These are phyloP conservation scores for Chamaetylas fuelleborni DNA, from an alignment of 2,113 vertebrate genomes.

Conservation along the genomic window DNA sequence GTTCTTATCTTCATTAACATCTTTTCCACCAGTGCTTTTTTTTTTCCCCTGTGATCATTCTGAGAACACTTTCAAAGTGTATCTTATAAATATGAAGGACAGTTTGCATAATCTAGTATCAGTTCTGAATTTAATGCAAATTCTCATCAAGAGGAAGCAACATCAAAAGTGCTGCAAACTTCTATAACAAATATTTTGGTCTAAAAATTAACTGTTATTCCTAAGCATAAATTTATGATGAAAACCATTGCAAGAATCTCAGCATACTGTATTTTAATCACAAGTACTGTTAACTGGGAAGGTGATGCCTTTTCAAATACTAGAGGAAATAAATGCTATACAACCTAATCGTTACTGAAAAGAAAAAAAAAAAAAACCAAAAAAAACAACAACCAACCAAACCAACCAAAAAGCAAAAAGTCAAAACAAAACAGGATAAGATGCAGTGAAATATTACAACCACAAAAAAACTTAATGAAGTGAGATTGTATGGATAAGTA, in stretches of 20 bases:
- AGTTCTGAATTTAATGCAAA: background rate
- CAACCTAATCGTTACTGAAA: background rate
- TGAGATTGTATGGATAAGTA: background rate
- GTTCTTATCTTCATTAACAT: background rate
- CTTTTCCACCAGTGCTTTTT: background rate
- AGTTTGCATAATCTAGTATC: background rate
- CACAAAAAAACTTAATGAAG: background rate
- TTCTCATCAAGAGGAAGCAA: background rate
- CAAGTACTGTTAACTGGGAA: background rate
- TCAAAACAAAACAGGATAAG: background rate
- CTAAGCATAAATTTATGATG: background rate
- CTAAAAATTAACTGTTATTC: background rate
- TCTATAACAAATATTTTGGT: background rate
- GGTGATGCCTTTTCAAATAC: background rate
- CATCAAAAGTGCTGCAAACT: background rate
- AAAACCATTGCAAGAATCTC: background rate
- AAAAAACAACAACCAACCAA: background rate
- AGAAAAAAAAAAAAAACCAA: background rate
- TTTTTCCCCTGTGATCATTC: background rate
- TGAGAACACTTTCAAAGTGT: background rate
- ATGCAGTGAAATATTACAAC: background rate
- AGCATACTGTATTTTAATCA: background rate
- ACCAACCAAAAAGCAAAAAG: background rate
- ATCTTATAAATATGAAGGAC: background rate
- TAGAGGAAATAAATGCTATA: background rate